Conservation (phyloP, 2,888 invertebrate species). For the Nomada ruficornis region DNA sequence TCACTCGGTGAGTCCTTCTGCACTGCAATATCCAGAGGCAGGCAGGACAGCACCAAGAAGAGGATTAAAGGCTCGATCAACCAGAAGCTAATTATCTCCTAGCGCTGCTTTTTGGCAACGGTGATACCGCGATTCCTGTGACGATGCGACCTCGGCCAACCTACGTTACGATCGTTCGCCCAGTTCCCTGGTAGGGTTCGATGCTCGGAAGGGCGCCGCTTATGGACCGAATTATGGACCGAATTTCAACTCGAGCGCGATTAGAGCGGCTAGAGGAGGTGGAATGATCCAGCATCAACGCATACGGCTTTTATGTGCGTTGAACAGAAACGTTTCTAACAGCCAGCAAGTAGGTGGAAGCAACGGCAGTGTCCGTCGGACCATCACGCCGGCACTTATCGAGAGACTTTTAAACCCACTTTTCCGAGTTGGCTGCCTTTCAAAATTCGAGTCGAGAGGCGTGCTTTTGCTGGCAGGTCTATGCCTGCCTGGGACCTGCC, state of each 20-base stretch:
- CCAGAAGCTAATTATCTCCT: slow-evolving; percentile 30
- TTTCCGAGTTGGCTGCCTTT: slow-evolving; percentile 83
- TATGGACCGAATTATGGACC: not conserved
- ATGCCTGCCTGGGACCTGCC: slow-evolving; percentile 71
- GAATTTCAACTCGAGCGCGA: slow-evolving; percentile 21
- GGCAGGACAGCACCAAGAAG: slow-evolving; percentile 31
- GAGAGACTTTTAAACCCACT: slow-evolving; percentile 84
- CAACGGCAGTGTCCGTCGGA: slow-evolving; percentile 59
- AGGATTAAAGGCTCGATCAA: slow-evolving; percentile 19
- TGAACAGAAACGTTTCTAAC: slow-evolving; percentile 54
- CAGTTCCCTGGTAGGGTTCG: not conserved
- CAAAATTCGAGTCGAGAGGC: slow-evolving; percentile 81
- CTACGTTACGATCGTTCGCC: not conserved
- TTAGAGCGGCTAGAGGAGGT: slow-evolving; percentile 4
- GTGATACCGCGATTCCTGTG: not conserved
- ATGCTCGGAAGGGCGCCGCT: not conserved
- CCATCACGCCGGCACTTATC: slow-evolving; percentile 80
- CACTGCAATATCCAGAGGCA: slow-evolving; percentile 74
- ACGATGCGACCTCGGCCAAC: not conserved
- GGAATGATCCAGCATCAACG: slow-evolving; percentile 34
- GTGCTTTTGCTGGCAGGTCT: slow-evolving; percentile 69
- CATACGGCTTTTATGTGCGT: slow-evolving; percentile 13
- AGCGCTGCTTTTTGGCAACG: slow-evolving; percentile 18
- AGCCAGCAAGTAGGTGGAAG: slow-evolving; percentile 46
- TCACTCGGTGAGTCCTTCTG: slow-evolving; percentile 80